Conservation (phyloP, 2,113 vertebrate genomes). For the Hymenochirus boettgeri region DNA sequence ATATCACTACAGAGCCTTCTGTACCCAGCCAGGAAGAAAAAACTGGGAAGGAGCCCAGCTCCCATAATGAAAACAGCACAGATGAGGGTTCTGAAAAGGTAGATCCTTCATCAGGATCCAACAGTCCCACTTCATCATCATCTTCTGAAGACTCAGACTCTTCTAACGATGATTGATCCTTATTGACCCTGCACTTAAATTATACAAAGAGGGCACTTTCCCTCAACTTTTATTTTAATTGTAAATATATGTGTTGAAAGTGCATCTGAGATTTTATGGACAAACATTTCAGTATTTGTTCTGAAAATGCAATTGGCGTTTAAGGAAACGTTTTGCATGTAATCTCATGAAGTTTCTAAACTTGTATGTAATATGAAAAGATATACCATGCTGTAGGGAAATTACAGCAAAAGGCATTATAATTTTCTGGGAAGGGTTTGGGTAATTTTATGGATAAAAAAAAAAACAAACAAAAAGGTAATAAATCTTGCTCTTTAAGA, state of each 20-base stretch:
- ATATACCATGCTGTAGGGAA: constrained; percentile 80
- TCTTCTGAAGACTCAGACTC: constrained; percentile 82
- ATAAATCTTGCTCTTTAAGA: constrained; percentile 78
- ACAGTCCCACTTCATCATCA: constrained; percentile 76
- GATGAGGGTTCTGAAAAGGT: constrained; percentile 91
- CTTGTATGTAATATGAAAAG: constrained; percentile 80
- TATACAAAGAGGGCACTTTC: constrained; percentile 63
- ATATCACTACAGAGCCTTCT: constrained; percentile 49
- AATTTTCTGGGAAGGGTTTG: constrained; percentile 74
- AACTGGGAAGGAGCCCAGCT: constrained; percentile 66
- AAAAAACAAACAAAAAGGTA: constrained; percentile 48
- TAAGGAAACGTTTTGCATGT: constrained; percentile 96
- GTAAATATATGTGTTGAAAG: constrained; percentile 95
- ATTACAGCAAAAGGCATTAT: constrained; percentile 96
- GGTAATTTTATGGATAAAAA: constrained; percentile 91
- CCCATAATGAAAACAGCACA: constrained; percentile 84
- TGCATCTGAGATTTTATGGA: constrained; percentile 86
- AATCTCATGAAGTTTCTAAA: constrained; percentile 85
- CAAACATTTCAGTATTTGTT: constrained; percentile 93
- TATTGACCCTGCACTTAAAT: constrained; percentile 82
- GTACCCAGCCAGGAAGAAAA: constrained; percentile 57
- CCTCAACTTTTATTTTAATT: constrained; percentile 74
- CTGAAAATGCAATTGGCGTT: constrained; percentile 92
- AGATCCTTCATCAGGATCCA: constrained; percentile 83
- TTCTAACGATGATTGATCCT: constrained; percentile 88